Evolutionary conservation across 2,888 invertebrate genomes (phyloP), one percentile per base, ranked within the genome.

Genomic region (Erannis defoliaria): DNA sequence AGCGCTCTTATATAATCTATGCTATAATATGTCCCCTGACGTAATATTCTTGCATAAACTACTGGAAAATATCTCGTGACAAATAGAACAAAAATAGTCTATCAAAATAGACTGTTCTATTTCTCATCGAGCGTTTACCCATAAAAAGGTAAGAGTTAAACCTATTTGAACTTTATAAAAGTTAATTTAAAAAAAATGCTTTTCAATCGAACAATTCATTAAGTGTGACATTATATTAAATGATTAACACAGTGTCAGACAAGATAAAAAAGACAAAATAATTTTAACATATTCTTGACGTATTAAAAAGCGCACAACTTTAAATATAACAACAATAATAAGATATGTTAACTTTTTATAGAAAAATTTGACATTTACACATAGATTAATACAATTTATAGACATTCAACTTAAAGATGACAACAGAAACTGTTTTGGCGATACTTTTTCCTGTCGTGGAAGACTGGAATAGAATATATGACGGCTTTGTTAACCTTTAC

Each of bases 281-380:
- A 54, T 59, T 23, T 19, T 12, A 55, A 65, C 45, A 23, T 64
- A 66, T 58, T 56, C 53, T 60, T 4, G 35, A 37, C 55, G 49
- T 35, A 54, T 60, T 65, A 71, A 66, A 67, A 80, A 80, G 76
- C 78, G 61, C 72, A 75, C 73, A 76, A 74, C 65, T 69, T 75
- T 75, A 72, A 75, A 75, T 75, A 75, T 66, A 72, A 72, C 70
- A 78, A 82, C 78, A 80, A 73, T 74, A 70, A 80, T 82, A 75
- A 82, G 88, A 87, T 86, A 88, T 87, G 88, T 88, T 80, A 84
- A 86, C 74, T 70, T 84, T 81, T 77, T 79, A 81, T 76, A 79
- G 77, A 72, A 70, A 68, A 73, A 74, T 67, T 75, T 72, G 66
- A 72, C 64, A 72, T 71, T 68, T 72, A 72, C 71, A 77, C 69